Percentiles rank a stretch among this genome's conserved stretches.
Conservation (phyloP, 2,888 invertebrate species). For the Phymatocera aterrima region DNA sequence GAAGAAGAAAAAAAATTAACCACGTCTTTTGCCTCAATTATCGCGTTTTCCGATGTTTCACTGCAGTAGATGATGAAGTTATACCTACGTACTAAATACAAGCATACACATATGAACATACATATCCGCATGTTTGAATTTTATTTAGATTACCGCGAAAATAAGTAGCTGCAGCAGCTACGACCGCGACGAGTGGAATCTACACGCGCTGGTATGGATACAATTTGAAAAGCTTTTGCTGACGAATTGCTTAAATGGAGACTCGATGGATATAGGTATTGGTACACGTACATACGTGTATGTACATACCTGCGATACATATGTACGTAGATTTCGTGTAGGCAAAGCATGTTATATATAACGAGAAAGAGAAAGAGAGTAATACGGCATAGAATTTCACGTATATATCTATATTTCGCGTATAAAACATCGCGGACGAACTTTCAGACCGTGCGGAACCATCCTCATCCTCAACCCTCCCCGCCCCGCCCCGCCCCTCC, state of each 20-base stretch:
- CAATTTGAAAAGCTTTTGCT: conserved; percentile 59
- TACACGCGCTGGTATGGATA: too few relatives aligned
- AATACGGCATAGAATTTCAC: conserved; percentile 25
- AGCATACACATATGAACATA: too few relatives aligned
- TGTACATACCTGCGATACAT: not conserved
- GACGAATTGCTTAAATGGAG: conserved; percentile 54
- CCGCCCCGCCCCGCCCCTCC: too few relatives aligned
- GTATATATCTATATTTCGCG: conserved; percentile 31
- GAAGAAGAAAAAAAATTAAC: not conserved
- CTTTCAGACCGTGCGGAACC: conserved; percentile 43
- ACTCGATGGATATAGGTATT: conserved; percentile 52
- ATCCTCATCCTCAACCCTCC: conserved; percentile 41
- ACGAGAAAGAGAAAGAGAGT: conserved; percentile 48
- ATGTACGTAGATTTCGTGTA: too few relatives aligned
- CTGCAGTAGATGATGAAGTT: too few relatives aligned
- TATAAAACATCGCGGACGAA: conserved; percentile 39
- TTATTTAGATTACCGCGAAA: conserved; percentile 11
- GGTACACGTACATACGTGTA: not conserved
- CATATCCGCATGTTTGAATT: too few relatives aligned
- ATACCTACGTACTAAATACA: too few relatives aligned
- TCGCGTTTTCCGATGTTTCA: conserved; percentile 50
- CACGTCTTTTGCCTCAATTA: conserved; percentile 57
- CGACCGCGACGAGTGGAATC: conserved; percentile 46
- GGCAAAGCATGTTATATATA: not conserved
- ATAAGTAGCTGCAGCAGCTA: conserved; percentile 15